A percentile compares a stretch with the other conserved stretches of the same genome.
Conservation (phyloP, 2,888 invertebrate species). For the Plebejus melissa region DNA sequence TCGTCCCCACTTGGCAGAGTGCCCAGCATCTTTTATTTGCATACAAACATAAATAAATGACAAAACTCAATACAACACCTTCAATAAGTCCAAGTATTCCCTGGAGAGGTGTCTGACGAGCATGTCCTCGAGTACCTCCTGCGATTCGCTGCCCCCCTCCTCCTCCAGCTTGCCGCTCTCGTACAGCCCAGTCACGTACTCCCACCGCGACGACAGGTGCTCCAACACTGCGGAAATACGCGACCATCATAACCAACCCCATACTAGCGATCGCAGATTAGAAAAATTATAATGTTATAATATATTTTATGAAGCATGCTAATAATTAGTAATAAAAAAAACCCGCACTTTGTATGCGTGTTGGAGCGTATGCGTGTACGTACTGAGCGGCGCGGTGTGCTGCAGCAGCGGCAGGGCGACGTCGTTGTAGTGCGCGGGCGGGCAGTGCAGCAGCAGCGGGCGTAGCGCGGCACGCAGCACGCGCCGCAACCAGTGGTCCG, state of each 20-base stretch:
- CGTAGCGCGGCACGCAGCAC: constrained; percentile 91
- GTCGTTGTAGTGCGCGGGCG: constrained; percentile 86
- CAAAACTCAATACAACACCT: constrained; percentile 54
- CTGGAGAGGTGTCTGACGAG: constrained; percentile 90
- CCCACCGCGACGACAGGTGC: constrained; percentile 87
- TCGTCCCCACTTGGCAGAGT: too few relatives aligned
- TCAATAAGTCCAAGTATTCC: constrained; percentile 91
- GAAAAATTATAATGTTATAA: too few relatives aligned
- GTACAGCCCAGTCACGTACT: constrained; percentile 86
- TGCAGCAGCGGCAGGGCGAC: constrained; percentile 89
- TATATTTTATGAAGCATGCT: too few relatives aligned
- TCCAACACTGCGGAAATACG: constrained; percentile 74
- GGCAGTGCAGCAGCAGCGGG: constrained; percentile 91
- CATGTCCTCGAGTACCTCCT: constrained; percentile 92
- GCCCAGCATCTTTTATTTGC: too few relatives aligned
- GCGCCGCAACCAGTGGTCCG: constrained; percentile 91
- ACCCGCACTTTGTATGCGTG: neutral
- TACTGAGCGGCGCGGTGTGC: constrained; percentile 88
- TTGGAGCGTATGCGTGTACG: constrained; percentile 53
- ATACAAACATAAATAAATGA: too few relatives aligned
- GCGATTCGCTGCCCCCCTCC: constrained; percentile 85
- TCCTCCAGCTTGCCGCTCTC: constrained; percentile 88
- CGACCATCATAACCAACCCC: too few relatives aligned
- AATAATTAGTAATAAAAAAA: too few relatives aligned
- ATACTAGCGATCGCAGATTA: too few relatives aligned